These are phyloP conservation scores for Bombycilla garrulus DNA, from an alignment of 2,113 vertebrate genomes.

Conservation along the genomic window DNA sequence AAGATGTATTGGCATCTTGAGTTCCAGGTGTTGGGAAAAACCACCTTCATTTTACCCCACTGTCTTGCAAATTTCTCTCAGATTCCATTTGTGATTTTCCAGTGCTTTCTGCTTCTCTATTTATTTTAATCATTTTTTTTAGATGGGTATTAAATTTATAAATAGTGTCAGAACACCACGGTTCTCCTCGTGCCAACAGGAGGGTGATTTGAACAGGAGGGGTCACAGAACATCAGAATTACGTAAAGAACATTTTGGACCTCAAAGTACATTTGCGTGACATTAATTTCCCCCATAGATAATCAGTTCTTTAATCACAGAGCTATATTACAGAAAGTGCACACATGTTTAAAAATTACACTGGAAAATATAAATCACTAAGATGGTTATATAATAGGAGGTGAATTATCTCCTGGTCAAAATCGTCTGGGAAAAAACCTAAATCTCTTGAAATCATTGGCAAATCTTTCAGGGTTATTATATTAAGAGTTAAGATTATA, in stretches of 20 bases:
- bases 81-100: not conserved
- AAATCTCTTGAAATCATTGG: not conserved
- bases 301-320: not conserved
- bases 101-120: not conserved
- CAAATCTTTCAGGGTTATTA: not conserved
- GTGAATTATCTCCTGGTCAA: not conserved
- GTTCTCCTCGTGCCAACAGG: not conserved
- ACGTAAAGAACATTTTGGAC: not conserved
- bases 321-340: not conserved
- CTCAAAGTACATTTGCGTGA: not conserved
- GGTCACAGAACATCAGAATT: not conserved
- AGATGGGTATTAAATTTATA: not conserved
- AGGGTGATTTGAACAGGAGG: not conserved
- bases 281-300: not conserved
- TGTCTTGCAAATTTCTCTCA: not conserved
- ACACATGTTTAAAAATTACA: not conserved
- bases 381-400: not conserved
- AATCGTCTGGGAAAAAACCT: not conserved
- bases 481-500: not conserved
- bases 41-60: not conserved
- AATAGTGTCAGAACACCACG: not conserved
- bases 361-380: not conserved
- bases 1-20: fast-evolving
- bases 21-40: not conserved
- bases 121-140: not conserved